A percentile compares a stretch with the other conserved stretches of the same genome.
These are phyloP conservation scores for Ardeotis arabs DNA, from an alignment of 2,113 vertebrate species.

Conservation along the genomic window DNA sequence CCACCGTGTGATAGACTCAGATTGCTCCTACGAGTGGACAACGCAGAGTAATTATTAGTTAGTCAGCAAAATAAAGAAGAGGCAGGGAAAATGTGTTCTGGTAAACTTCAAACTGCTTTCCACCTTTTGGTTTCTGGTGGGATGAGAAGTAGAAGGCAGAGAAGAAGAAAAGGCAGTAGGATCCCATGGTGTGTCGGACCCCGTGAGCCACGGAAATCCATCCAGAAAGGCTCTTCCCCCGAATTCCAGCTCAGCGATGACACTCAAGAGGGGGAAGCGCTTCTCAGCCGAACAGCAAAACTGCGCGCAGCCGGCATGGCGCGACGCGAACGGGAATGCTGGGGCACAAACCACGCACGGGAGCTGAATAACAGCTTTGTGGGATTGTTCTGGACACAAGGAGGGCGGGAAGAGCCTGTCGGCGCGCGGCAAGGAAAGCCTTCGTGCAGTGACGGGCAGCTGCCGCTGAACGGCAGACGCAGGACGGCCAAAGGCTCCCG, in stretches of 20 bases:
- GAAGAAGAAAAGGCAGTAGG: background rate
- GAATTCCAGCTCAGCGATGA: accelerated
- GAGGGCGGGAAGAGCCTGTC: background rate
- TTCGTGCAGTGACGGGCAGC: background rate
- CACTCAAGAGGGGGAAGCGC: background rate
- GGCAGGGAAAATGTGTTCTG: accelerated
- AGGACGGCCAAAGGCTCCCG: background rate
- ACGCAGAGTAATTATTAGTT: accelerated
- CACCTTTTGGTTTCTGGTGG: background rate
- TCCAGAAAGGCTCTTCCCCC: background rate
- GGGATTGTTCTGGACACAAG: background rate
- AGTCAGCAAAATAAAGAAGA: background rate
- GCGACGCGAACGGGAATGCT: background rate
- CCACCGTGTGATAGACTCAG: background rate
- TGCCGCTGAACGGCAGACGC: constrained; percentile 20
- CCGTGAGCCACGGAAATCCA: background rate
- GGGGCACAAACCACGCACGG: background rate
- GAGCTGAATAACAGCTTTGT: background rate
- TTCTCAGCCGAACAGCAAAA: background rate
- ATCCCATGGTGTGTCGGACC: background rate
- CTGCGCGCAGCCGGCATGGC: background rate
- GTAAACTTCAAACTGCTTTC: background rate
- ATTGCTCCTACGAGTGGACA: accelerated
- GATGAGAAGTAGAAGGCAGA: background rate
- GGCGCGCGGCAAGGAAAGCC: accelerated